A percentile compares a stretch with the other conserved stretches of the same genome.
Evolutionary conservation across 1,140 invertebrate genomes (phyloP).

Genomic region (Drosophila melanogaster): DNA sequence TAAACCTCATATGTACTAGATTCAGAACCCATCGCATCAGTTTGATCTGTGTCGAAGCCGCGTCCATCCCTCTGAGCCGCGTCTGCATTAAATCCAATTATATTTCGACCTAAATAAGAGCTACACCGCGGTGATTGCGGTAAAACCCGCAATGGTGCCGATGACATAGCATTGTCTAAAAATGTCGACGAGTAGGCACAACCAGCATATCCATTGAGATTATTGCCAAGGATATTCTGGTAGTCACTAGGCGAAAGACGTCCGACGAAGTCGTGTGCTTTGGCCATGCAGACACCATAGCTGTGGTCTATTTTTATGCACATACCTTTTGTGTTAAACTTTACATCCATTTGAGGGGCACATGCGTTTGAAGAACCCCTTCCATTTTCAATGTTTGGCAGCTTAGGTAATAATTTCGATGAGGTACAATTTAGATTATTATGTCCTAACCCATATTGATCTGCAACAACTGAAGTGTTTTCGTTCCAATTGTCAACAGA

Average conservation of each 20-base stretch:
- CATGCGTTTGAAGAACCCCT: conserved; percentile 5
- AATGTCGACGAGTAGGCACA: conserved; percentile 77
- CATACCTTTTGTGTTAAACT: conserved; percentile 55
- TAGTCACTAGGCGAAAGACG: conserved; percentile 67
- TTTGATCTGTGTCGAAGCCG: background rate
- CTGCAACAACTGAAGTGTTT: conserved; percentile 7
- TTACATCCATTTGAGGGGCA: background rate
- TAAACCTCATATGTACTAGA: conserved; percentile 40
- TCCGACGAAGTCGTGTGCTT: conserved; percentile 64
- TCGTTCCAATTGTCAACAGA: conserved; percentile 41
- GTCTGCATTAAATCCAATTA: conserved; percentile 47
- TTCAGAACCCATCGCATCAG: conserved; percentile 1
- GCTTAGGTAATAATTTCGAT: conserved; percentile 52
- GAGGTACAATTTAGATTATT: conserved; percentile 87
- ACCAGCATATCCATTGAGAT: conserved; percentile 70
- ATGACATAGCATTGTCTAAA: conserved; percentile 52
- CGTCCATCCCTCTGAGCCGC: background rate
- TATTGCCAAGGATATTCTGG: conserved; percentile 30
- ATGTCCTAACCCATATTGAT: conserved; percentile 46
- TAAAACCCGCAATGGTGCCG: conserved; percentile 79
- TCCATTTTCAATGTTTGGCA: conserved; percentile 48
- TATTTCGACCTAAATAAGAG: conserved; percentile 27
- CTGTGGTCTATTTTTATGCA: conserved; percentile 34
- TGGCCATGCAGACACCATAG: conserved; percentile 56
- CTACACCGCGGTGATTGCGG: conserved; percentile 20